Conservation (phyloP, 2,113 vertebrate species). For the Myrmecophaga tridactyla region DNA sequence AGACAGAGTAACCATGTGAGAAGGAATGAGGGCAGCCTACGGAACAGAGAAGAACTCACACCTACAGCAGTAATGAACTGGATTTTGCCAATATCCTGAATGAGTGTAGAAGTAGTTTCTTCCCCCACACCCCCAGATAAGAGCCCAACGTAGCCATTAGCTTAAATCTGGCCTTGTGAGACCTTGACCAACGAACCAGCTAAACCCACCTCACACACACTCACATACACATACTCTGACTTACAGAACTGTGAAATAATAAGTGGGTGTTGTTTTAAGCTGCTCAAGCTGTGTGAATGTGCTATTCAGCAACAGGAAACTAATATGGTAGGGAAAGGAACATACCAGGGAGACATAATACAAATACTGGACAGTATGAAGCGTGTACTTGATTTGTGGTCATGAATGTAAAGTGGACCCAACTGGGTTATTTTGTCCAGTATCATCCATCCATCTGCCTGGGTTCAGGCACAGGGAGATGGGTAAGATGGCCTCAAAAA, state of each 20-base stretch:
- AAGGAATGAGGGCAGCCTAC: background rate
- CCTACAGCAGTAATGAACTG: background rate
- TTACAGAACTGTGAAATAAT: background rate
- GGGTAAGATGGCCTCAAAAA: background rate
- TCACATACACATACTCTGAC: background rate
- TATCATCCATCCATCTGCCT: background rate
- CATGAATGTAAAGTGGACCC: background rate
- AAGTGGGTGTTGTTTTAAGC: background rate
- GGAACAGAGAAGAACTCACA: background rate
- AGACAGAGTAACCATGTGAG: background rate
- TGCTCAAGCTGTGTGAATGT: background rate
- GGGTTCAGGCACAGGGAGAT: background rate
- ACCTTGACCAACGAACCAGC: background rate
- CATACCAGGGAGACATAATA: background rate
- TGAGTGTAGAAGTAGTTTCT: background rate
- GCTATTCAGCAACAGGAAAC: background rate
- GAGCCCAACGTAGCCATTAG: background rate
- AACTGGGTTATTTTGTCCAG: background rate
- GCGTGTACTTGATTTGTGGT: background rate
- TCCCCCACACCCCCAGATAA: background rate
- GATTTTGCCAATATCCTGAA: background rate
- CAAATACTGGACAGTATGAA: background rate
- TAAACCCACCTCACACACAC: background rate
- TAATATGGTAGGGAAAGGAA: background rate
- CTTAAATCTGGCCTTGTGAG: background rate